Evolutionary conservation across 1,140 invertebrate species (phyloP).

Genomic region (Dendroctonus ponderosae): DNA sequence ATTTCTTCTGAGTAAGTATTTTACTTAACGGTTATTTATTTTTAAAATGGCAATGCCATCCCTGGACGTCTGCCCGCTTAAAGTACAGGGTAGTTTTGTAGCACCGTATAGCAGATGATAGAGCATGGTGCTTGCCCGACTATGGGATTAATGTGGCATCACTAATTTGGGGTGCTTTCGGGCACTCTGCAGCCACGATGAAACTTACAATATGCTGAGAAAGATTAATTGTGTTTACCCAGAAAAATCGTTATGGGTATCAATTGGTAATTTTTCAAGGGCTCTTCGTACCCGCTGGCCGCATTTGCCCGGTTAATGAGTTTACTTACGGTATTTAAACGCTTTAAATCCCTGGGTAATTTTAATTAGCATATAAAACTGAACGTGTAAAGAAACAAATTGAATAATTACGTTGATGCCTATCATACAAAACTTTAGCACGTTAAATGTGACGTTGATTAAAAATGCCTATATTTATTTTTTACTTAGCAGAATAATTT

Average conservation of each 20-base stretch:
- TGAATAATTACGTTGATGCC: too few relatives aligned
- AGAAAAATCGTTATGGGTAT: slow-evolving; percentile 42
- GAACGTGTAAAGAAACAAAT: too few relatives aligned
- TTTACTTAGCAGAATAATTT: too few relatives aligned
- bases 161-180: slow-evolving; percentile 48
- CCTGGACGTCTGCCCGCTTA: too few relatives aligned
- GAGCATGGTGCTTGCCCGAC: slow-evolving; percentile 47
- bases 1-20: too few relatives aligned
- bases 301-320: slow-evolving; percentile 28
- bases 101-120: slow-evolving; percentile 45
- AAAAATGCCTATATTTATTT: too few relatives aligned
- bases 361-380: too few relatives aligned
- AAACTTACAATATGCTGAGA: slow-evolving; percentile 42
- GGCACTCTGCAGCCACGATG: slow-evolving; percentile 35
- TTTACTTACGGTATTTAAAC: slow-evolving; percentile 5
- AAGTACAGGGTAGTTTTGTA: slow-evolving; percentile 1
- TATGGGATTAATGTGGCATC: slow-evolving; percentile 50
- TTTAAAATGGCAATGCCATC: too few relatives aligned
- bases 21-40: too few relatives aligned
- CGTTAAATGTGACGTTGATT: too few relatives aligned
- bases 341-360: background rate
- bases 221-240: slow-evolving; percentile 49
- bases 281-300: slow-evolving; percentile 25
- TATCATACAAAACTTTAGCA: too few relatives aligned
- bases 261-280: slow-evolving; percentile 40